Evolutionary conservation across 2,113 vertebrate species (phyloP), one percentile per base, ranked within the genome.

Genomic region (Periophthalmodon schlosseri): DNA sequence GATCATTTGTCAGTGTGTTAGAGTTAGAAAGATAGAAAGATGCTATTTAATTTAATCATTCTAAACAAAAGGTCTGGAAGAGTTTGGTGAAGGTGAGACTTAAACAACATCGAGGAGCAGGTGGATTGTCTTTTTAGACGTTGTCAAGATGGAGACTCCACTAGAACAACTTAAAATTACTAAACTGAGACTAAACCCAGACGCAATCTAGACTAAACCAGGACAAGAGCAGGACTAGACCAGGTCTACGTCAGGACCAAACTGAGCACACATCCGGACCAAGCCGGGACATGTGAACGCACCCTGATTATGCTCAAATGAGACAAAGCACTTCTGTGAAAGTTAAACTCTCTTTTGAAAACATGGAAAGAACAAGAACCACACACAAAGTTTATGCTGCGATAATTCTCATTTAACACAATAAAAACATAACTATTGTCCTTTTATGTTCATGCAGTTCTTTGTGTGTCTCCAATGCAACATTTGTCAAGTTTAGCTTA

Each of bases 401-500:
- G 3, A 28, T 63, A 63, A 34, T 63, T 28, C 24, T 63, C 28
- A 28, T 63, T 63, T 63, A 33, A 7, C 58, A 28, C 24, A 14
- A 33, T 61, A 33, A 61, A 61, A 28, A 61, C 28, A 16, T 12
- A 1, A 61, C 28, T 28, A 28, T 33, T 33, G 14, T 28, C 28
- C 24, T 18, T 9, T 33, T 16, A 34, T 33, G 60, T 34, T 5
- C 15, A 18, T 34, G 16, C 16, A 34, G 28, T 34, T 34, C 15
- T 28, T 9, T 33, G 28, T n/a, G 20, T 44, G 63, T 12, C 18
- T 65, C 34, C 34, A 39, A 13, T 5, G 36, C 34, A 20, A n/a
- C 34, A 18, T 65, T 67, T 74, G 34, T 46, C n/a, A 16, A 24
- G 34, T 60, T 18, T 58, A 58, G 28, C 72, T 73, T 18, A 63